Base-by-base conservation (phyloP, 2,888 invertebrate species). In the Sycophila texana region DNA sequence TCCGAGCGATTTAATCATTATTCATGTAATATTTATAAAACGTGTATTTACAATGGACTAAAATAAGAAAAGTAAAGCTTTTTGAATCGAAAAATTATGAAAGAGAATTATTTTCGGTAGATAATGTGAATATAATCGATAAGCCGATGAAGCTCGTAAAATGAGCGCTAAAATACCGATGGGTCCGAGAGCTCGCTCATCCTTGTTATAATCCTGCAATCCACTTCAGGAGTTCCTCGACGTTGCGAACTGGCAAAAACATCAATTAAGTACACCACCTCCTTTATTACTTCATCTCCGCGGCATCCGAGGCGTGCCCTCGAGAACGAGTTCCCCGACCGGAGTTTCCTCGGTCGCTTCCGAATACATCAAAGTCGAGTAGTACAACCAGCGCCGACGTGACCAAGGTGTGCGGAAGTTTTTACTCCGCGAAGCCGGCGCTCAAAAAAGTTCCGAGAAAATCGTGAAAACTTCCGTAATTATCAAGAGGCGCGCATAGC, bases 311-410 rank as follows among this genome's bases (percentile, higher is more conserved):
- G 4, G 22, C 26, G 16, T 65, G 5, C n/a, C 13, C 16, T 47
- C 16, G 20, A 18, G 39, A 58, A 49, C 71, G 60, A 71, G 49
- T 16, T 49, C 20, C n/a, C 5, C 12, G 7, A 30, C 22, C 53
- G 47, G 22, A 74, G 63, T 65, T 55, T 65, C 10, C 39, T 30
- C 47, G 61, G 14, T 39, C 30, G 14, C 61, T 53, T n/a, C 0
- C 65, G 53, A 74, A 74, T 74, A 67, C 51, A 74, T 67, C 66
- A 67, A 74, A 67, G 26, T 74, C 14, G 13, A 7, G 39, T 16
- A 39, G 61, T 67, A 51, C 49, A 74, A 74, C 49, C 58, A 58
- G 66, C 66, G 18, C 16, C 13, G 30, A 13, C 13, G 60, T 0
- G 3, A 26, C 10, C 22, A 68, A 67, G 30, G 68, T 57, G 30